Conservation (phyloP, 2,113 vertebrate species). For the Mesocricetus auratus region DNA sequence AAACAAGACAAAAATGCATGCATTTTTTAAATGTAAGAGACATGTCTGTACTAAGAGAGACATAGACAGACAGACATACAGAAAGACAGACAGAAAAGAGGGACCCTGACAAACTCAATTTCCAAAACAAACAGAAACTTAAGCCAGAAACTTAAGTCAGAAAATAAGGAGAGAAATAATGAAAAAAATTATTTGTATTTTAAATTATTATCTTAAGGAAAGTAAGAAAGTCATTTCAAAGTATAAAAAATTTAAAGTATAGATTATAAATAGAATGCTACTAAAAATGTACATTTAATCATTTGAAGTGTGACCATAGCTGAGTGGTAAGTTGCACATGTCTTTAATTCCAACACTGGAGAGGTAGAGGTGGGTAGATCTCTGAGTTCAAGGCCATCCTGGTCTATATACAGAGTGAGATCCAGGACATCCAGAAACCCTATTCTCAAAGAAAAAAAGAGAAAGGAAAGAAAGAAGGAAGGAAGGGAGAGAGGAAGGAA, state of each 20-base stretch:
- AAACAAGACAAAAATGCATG: constrained; percentile 33
- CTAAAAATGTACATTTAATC: constrained; percentile 25
- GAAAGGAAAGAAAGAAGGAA: background rate
- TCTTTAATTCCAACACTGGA: no score
- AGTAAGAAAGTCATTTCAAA: constrained; percentile 41
- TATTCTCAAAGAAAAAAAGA: background rate
- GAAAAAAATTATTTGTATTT: constrained; percentile 15
- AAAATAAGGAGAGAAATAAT: background rate
- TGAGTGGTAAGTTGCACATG: no score
- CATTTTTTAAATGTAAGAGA: background rate
- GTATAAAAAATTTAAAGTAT: background rate
- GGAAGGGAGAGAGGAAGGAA: no score
- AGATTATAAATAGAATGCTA: constrained; percentile 37
- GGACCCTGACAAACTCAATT: constrained; percentile 20
- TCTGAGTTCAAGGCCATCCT: no score
- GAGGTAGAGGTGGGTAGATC: no score
- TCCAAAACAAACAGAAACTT: constrained; percentile 49
- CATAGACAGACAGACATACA: background rate
- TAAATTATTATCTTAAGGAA: background rate
- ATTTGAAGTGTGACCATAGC: background rate
- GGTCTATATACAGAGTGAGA: no score
- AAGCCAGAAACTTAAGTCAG: constrained; percentile 37
- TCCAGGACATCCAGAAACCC: background rate
- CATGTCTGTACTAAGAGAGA: background rate
- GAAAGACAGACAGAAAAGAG: background rate